Percentiles rank a stretch among this genome's conserved stretches.
Evolutionary conservation across 2,888 invertebrate genomes (phyloP).

Genomic region (Anticlea derivata): DNA sequence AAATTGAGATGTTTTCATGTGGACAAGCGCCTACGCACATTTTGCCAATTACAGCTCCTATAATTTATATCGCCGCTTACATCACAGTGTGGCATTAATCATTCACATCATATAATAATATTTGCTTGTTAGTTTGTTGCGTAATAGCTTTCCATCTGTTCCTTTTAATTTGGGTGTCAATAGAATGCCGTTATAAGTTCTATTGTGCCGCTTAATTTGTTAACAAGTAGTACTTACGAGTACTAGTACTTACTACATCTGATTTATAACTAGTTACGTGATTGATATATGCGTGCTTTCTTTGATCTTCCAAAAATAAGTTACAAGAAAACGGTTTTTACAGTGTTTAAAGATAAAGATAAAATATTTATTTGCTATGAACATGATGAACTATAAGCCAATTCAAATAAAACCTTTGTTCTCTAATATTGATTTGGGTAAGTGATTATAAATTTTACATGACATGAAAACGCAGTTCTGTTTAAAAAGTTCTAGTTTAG

Average conservation of each 20-base stretch:
- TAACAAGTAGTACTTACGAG: slow-evolving; percentile 32
- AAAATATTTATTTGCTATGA: too few relatives aligned
- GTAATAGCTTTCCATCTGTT: slow-evolving; percentile 43
- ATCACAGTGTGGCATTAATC: slow-evolving; percentile 33
- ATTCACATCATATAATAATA: slow-evolving; percentile 31
- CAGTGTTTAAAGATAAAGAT: too few relatives aligned
- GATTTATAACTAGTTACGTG: slow-evolving; percentile 20
- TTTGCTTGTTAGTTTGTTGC: slow-evolving; percentile 32
- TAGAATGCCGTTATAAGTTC: slow-evolving; percentile 37
- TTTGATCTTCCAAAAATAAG: slow-evolving; percentile 9
- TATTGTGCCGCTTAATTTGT: slow-evolving; percentile 34
- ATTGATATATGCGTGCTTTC: neutral
- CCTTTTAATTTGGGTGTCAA: slow-evolving; percentile 37
- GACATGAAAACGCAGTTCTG: too few relatives aligned
- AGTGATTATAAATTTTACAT: too few relatives aligned
- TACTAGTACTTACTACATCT: slow-evolving; percentile 13
- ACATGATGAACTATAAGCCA: too few relatives aligned
- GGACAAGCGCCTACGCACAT: slow-evolving; percentile 22
- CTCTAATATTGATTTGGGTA: too few relatives aligned
- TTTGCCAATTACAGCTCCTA: slow-evolving; percentile 40
- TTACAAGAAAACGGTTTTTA: neutral
- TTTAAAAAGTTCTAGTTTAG: too few relatives aligned
- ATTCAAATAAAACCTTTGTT: too few relatives aligned
- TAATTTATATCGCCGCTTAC: slow-evolving; percentile 44
- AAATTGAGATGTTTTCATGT: too few relatives aligned